Evolutionary conservation across 2,797 vertebrate genomes (phyloP).

Genomic region (Jordanella pulchra): DNA sequence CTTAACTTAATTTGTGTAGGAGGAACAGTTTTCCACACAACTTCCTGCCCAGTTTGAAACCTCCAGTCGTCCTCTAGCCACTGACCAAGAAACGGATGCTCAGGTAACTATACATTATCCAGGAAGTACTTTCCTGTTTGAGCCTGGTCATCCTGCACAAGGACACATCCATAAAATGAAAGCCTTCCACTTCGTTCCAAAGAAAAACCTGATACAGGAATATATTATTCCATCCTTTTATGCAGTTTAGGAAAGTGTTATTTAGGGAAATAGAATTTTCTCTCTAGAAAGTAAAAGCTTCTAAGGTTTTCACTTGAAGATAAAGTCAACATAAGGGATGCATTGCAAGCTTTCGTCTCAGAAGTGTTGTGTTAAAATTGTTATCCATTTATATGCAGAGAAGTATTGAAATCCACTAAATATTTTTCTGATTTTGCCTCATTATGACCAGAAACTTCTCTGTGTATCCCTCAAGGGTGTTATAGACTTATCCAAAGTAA

Average conservation of each 20-base stretch:
- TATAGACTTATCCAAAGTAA: background rate
- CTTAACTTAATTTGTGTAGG: constrained; percentile 41
- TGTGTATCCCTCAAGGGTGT: background rate
- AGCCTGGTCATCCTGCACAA: background rate
- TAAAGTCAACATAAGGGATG: background rate
- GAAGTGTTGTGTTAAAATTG: background rate
- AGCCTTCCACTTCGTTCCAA: background rate
- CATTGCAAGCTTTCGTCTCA: background rate
- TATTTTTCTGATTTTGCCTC: background rate
- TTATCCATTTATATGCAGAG: background rate
- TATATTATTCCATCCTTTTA: constrained; percentile 3
- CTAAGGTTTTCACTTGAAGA: background rate
- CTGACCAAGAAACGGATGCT: constrained; percentile 23
- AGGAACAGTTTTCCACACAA: constrained; percentile 25
- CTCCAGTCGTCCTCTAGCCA: constrained; percentile 21
- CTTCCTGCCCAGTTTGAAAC: constrained; percentile 25
- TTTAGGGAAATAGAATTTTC: background rate
- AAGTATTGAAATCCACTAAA: background rate
- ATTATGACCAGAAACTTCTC: background rate
- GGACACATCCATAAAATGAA: constrained; percentile 5
- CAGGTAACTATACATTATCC: constrained; percentile 32
- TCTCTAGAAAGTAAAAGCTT: background rate
- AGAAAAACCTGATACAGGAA: background rate
- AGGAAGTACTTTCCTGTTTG: background rate
- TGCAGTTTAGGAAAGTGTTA: background rate